These are phyloP conservation scores for Coregonus clupeaformis DNA, from an alignment of 2,113 vertebrate species.

Conservation along the genomic window DNA sequence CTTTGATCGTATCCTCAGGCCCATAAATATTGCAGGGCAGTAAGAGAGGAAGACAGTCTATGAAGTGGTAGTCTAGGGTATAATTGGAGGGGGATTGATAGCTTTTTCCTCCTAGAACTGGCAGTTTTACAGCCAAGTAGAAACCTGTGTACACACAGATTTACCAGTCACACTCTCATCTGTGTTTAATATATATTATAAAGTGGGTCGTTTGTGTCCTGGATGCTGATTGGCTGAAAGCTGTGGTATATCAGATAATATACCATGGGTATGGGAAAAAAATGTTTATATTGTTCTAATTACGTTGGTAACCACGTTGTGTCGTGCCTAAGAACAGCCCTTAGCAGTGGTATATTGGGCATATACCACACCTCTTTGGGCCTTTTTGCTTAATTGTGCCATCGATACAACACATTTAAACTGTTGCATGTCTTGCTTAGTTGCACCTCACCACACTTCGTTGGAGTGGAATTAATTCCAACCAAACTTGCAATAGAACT, in stretches of 20 bases:
- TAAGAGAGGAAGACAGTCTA: background rate
- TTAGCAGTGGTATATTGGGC: too few species aligned
- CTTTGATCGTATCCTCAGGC: conserved; percentile 7
- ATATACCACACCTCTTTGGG: too few species aligned
- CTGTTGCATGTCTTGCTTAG: too few species aligned
- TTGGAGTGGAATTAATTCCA: conserved; percentile 19
- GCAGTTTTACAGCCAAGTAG: background rate
- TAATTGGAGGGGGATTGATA: background rate
- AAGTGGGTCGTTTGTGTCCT: background rate
- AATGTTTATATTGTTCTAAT: too few species aligned
- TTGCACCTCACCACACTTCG: background rate
- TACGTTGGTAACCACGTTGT: too few species aligned
- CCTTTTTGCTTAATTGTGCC: too few species aligned
- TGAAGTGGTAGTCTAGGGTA: background rate
- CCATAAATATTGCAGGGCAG: conserved; percentile 6
- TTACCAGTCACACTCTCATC: background rate
- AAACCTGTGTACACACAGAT: background rate
- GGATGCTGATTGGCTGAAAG: too few species aligned
- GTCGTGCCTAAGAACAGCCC: too few species aligned
- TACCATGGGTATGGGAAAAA: too few species aligned
- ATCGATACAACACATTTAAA: too few species aligned
- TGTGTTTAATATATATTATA: background rate
- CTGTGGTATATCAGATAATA: too few species aligned
- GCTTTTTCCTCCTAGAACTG: background rate
- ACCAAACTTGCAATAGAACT: conserved; percentile 4